These are phyloP conservation scores for Cybosia mesomella DNA, from an alignment of 2,888 invertebrate genomes.

Conservation along the genomic window DNA sequence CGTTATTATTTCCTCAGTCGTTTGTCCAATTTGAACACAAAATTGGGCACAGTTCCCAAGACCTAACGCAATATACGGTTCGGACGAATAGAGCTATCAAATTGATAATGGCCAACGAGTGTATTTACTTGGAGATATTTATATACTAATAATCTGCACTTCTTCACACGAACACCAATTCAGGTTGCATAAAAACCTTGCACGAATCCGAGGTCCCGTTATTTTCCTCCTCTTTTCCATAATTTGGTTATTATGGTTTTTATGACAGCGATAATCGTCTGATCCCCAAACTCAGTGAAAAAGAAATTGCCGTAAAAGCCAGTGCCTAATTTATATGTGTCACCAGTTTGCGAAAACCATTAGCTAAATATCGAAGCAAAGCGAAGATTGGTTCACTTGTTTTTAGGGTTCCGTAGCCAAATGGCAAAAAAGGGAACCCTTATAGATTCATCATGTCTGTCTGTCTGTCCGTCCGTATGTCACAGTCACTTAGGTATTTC, in stretches of 20 bases:
- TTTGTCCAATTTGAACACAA: conserved; percentile 44
- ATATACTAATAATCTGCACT: background rate
- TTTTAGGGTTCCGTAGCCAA: no score
- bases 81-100: background rate
- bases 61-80: conserved; percentile 26
- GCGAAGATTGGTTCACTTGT: no score
- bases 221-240: background rate
- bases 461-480: no score
- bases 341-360: background rate
- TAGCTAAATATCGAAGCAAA: background rate
- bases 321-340: no score
- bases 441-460: no score
- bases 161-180: background rate
- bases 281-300: background rate
- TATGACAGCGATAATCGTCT: no score
- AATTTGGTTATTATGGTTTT: background rate
- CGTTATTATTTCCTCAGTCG: conserved; percentile 49
- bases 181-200: background rate
- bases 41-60: conserved; percentile 38
- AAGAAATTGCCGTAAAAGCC: background rate
- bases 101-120: background rate
- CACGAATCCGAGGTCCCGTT: background rate
- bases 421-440: no score
- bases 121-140: background rate
- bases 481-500: no score